Evolutionary conservation across 2,113 vertebrate species (phyloP).

Genomic region (Tupaia chinensis): DNA sequence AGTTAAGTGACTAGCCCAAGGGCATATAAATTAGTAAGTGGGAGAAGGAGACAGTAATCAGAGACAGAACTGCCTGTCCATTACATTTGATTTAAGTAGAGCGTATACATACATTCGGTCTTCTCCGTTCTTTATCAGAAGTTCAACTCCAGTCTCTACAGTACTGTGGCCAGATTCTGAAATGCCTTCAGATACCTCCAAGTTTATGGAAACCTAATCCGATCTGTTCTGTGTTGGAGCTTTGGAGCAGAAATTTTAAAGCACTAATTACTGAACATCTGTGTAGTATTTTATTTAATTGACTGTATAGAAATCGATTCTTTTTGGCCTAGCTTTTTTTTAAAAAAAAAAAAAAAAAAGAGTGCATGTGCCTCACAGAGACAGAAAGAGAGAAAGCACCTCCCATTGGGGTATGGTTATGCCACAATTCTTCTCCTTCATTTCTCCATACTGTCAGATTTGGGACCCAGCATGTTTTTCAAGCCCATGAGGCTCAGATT

Average conservation of each 20-base stretch:
- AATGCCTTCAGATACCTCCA: constrained; percentile 8
- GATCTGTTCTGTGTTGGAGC: constrained; percentile 17
- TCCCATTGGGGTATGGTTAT: too few relatives aligned
- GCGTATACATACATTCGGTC: neutral
- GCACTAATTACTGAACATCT: constrained; percentile 30
- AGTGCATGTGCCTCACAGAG: too few relatives aligned
- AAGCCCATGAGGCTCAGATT: too few relatives aligned
- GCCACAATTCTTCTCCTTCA: too few relatives aligned
- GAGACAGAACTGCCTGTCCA: neutral
- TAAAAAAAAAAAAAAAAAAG: too few relatives aligned
- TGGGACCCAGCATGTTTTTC: too few relatives aligned
- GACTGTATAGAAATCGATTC: neutral
- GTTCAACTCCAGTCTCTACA: neutral
- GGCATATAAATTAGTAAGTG: neutral
- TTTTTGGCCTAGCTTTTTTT: neutral
- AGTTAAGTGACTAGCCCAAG: neutral
- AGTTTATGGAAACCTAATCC: neutral
- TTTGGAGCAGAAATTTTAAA: constrained; percentile 40
- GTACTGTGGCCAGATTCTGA: neutral
- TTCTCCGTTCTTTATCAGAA: neutral
- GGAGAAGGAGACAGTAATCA: neutral
- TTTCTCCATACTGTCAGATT: too few relatives aligned
- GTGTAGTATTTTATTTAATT: constrained; percentile 13
- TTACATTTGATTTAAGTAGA: neutral
- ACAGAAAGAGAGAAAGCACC: too few relatives aligned